Percentiles rank a stretch among this genome's conserved stretches.
Evolutionary conservation across 2,797 vertebrate genomes (phyloP).

Genomic region (Otus scops): DNA sequence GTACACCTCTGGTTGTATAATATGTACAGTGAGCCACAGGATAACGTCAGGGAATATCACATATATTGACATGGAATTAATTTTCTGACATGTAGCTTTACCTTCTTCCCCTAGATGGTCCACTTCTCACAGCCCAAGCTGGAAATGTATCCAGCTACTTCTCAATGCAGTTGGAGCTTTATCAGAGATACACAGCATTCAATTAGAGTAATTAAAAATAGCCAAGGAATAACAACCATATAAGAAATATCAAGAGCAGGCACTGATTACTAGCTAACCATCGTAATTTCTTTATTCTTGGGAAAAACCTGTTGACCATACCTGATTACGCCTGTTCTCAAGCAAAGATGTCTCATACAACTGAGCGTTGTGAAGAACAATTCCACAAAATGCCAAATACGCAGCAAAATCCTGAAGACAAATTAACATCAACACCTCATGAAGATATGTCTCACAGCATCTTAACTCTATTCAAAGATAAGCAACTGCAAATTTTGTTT

Average conservation of each 20-base stretch:
- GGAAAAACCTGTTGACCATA: slow-evolving; percentile 12
- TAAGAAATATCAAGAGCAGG: neutral
- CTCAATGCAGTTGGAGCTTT: neutral
- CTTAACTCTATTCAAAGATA: neutral
- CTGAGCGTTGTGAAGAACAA: slow-evolving; percentile 95
- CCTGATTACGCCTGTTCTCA: slow-evolving; percentile 94
- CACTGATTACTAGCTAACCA: neutral
- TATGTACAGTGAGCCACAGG: neutral
- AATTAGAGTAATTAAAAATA: neutral
- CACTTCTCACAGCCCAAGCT: neutral
- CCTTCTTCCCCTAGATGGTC: neutral
- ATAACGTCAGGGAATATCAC: neutral
- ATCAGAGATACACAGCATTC: neutral
- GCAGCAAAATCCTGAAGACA: slow-evolving; percentile 88
- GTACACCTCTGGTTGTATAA: neutral
- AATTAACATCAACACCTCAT: neutral
- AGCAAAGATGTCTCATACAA: slow-evolving; percentile 93
- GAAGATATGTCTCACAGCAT: neutral
- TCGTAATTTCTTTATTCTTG: neutral
- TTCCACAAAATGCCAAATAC: slow-evolving; percentile 94
- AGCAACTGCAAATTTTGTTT: neutral
- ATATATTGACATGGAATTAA: neutral
- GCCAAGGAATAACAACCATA: neutral
- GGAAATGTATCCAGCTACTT: neutral
- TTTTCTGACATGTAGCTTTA: neutral